phyloP scores from a whole-genome alignment of 64 coral and sea anemone species.

The Dendronephthya gigantea region DNA sequence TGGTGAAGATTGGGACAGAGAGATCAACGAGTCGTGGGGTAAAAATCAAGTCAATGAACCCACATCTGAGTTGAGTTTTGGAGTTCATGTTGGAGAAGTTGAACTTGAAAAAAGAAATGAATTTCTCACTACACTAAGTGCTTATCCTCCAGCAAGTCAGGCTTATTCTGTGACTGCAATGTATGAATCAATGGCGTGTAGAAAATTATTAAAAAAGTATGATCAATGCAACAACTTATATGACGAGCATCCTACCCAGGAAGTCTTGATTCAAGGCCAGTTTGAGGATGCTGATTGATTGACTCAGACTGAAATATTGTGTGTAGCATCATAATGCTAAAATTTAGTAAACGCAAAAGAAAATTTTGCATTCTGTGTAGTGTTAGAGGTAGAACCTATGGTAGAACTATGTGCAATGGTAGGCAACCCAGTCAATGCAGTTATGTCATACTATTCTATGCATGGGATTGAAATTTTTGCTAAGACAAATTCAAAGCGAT shows the following conservation, averaged over 20 bases:
- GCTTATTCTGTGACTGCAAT: constrained; percentile 56
- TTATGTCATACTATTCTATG: no score
- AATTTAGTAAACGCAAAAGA: neutral
- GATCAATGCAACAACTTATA: neutral
- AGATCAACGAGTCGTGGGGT: constrained; percentile 46
- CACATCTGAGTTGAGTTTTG: neutral
- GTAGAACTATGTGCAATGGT: no score
- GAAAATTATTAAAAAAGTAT: neutral
- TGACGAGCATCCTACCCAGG: neutral
- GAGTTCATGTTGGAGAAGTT: constrained; percentile 7
- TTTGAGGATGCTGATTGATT: constrained; percentile 98
- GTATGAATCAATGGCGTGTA: constrained; percentile 50
- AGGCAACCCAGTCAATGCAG: no score
- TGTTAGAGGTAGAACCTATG: no score
- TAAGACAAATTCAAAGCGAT: no score
- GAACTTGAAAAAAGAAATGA: constrained; percentile 56
- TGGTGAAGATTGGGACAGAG: constrained; percentile 82
- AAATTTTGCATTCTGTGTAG: neutral
- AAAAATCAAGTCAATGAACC: neutral
- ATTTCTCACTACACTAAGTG: constrained; percentile 48
- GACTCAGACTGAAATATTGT: no score
- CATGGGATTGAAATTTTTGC: no score
- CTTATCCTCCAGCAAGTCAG: constrained; percentile 68
- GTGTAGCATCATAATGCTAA: no score
- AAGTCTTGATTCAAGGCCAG: constrained; percentile 37